Evolutionary conservation across 1,140 invertebrate species (phyloP).

Genomic region (Drosophila sucinea): DNA sequence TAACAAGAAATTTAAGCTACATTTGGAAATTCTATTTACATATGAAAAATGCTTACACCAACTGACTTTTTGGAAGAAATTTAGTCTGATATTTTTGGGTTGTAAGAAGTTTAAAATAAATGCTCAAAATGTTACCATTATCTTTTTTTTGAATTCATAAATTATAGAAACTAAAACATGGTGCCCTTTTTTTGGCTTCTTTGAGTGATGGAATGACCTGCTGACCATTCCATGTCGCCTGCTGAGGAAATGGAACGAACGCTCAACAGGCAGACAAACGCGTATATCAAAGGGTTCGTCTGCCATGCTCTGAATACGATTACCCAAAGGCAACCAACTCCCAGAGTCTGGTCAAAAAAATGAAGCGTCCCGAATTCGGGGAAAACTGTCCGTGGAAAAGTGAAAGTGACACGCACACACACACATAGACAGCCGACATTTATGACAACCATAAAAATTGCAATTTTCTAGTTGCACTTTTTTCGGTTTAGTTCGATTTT

Average conservation of each 20-base stretch:
- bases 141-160: not conserved
- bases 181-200: no score
- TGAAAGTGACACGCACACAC: conserved; percentile 56
- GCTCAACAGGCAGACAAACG: conserved; percentile 42
- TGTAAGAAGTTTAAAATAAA: conserved; percentile 1
- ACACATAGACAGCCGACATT: conserved; percentile 33
- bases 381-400: conserved; percentile 52
- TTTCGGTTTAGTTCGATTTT: conserved; percentile 25
- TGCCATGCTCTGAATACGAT: conserved; percentile 71
- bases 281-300: conserved; percentile 45
- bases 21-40: not conserved
- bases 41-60: no score
- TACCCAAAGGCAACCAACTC: conserved; percentile 33
- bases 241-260: conserved; percentile 67
- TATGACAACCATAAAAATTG: conserved; percentile 78
- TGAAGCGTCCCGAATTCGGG: conserved; percentile 70
- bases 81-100: no score
- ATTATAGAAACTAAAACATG: no score
- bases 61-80: no score
- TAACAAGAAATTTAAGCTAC: not conserved
- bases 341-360: conserved; percentile 53
- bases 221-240: conserved; percentile 27
- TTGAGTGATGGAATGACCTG: not conserved
- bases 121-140: not conserved
- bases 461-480: conserved; percentile 65